Evolutionary conservation across 2,888 invertebrate species (phyloP), one percentile per base, ranked within the genome.

Genomic region (Copidosoma aretas): DNA sequence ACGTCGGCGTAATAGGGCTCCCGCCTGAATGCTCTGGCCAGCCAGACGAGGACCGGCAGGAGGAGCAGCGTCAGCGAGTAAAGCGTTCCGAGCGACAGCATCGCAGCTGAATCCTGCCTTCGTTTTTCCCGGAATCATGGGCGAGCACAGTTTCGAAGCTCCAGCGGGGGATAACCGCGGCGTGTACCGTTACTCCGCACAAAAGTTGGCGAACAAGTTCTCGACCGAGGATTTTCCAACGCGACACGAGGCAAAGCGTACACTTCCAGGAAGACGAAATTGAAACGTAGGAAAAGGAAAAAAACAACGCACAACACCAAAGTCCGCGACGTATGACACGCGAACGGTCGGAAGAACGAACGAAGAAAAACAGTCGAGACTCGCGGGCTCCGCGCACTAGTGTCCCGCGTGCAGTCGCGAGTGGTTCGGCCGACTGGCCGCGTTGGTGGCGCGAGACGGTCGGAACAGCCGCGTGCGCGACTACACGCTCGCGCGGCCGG

Each of bases 391-490:
- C 64, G 41, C 58, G 65, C 68, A n/a, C n/a, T n/a, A n/a, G n/a
- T n/a, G n/a, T n/a, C n/a, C n/a, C n/a, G n/a, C n/a, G n/a, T n/a
- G n/a, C n/a, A n/a, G n/a, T n/a, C n/a, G n/a, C n/a, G n/a, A n/a
- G n/a, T n/a, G n/a, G n/a, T n/a, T 66, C 60, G 63, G 73, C 73
- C 75, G 76, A 70, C 75, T 77, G 72, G 73, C 76, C 73, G 74
- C 70, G 72, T 67, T 64, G 71, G 73, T 73, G 73, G 73, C 71
- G 25, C 24, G 56, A 24, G 56, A 32, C 4, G 75, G 77, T 77
- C 73, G 70, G 76, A 77, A 77, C 75, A 78, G 78, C 75, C 71
- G 64, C 46, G 66, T 75, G 78, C 77, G 77, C 75, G 77, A 77
- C 76, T 57, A 75, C 70, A 69, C 39, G 24, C 4, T 56, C 52